These are phyloP conservation scores for Microdon myrmicae DNA, from an alignment of 2,888 invertebrate species.

Conservation along the genomic window DNA sequence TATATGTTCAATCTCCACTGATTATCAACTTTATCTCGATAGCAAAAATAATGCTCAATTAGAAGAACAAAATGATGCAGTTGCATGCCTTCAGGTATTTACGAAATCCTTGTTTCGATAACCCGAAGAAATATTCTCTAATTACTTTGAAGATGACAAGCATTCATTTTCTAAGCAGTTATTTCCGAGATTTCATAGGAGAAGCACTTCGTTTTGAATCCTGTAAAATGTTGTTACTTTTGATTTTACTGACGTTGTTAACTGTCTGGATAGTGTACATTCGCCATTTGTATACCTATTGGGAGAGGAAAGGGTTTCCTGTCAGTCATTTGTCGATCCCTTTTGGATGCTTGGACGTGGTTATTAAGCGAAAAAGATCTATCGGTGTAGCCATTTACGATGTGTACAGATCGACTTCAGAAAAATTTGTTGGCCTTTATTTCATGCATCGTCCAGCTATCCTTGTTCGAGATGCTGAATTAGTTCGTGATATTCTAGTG, in stretches of 20 bases:
- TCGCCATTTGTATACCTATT: constrained; percentile 61
- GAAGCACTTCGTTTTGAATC: too few relatives aligned
- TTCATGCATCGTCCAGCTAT: constrained; percentile 73
- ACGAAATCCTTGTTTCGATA: too few relatives aligned
- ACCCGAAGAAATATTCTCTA: too few relatives aligned
- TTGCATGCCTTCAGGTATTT: too few relatives aligned
- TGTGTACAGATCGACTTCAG: constrained; percentile 67
- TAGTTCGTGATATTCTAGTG: constrained; percentile 72
- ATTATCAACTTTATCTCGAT: too few relatives aligned
- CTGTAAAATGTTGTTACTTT: too few relatives aligned
- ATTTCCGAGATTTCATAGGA: too few relatives aligned
- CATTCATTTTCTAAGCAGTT: too few relatives aligned
- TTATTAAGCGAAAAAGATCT: constrained; percentile 70
- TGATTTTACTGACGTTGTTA: constrained; percentile 42
- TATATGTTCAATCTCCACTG: too few relatives aligned
- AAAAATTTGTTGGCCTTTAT: constrained; percentile 71
- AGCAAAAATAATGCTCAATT: too few relatives aligned
- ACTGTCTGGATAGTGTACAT: constrained; percentile 55
- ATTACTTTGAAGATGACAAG: too few relatives aligned
- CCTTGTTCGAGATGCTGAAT: constrained; percentile 72
- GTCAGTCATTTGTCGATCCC: constrained; percentile 72
- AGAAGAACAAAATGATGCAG: too few relatives aligned
- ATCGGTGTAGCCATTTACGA: constrained; percentile 73
- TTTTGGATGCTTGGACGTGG: constrained; percentile 72
- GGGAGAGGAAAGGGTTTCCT: constrained; percentile 62